Conservation (phyloP, 2,888 invertebrate genomes). For the Aleiodes alternator region DNA sequence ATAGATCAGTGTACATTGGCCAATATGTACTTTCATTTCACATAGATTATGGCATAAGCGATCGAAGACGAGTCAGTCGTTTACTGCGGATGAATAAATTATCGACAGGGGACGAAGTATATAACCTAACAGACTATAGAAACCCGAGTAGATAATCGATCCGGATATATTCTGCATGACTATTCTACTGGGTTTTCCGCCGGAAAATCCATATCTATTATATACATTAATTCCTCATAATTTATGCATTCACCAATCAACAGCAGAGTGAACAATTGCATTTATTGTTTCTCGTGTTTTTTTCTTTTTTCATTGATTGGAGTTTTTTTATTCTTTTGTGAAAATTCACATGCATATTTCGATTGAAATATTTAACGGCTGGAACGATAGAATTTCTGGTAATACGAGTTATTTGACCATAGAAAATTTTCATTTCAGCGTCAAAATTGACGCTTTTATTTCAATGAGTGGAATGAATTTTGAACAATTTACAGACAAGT, state of each 20-base stretch:
- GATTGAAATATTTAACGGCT: too few species aligned
- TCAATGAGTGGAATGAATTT: too few species aligned
- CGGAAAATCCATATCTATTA: constrained; percentile 12
- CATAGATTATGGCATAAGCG: constrained; percentile 10
- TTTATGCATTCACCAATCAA: neutral
- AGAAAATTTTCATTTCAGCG: too few species aligned
- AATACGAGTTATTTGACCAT: too few species aligned
- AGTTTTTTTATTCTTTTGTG: too few species aligned
- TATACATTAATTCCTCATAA: constrained; percentile 10
- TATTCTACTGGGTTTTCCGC: constrained; percentile 19
- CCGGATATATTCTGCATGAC: constrained; percentile 19
- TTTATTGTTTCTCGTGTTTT: too few species aligned
- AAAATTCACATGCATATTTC: too few species aligned
- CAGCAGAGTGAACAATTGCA: too few species aligned
- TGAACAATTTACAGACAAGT: too few species aligned
- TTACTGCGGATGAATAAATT: constrained; percentile 36
- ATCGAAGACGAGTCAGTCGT: constrained; percentile 24
- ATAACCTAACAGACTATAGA: constrained; percentile 4
- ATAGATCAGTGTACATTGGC: neutral
- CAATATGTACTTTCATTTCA: neutral
- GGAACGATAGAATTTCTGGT: too few species aligned
- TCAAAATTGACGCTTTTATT: too few species aligned
- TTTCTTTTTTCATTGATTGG: too few species aligned
- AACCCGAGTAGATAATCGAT: constrained; percentile 15
- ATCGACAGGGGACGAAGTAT: constrained; percentile 13